phyloP scores from a whole-genome alignment of 1,140 invertebrate species.

The Sycophila sp. region DNA sequence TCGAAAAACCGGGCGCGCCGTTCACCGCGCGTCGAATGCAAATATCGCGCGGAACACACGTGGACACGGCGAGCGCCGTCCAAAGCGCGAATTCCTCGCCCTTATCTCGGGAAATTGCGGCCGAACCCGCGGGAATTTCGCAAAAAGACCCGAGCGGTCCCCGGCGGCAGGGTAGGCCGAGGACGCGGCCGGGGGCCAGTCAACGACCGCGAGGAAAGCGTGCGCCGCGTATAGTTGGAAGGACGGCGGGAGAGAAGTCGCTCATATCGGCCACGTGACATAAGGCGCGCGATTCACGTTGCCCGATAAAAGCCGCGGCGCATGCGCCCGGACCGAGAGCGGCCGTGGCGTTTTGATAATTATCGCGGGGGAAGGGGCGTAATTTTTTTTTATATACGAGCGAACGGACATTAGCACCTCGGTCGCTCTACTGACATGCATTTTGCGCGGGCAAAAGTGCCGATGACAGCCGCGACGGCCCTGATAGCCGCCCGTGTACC shows the following conservation, averaged over 20 bases:
- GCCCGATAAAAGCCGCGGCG: not conserved
- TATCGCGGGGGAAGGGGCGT: constrained; percentile 1
- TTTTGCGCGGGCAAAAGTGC: constrained; percentile 23
- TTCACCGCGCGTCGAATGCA: too few relatives aligned
- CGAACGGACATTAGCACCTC: constrained; percentile 10
- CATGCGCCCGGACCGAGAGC: not conserved
- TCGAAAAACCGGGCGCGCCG: too few relatives aligned
- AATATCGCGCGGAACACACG: not conserved
- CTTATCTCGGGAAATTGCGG: constrained; percentile 25
- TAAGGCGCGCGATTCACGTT: constrained; percentile 27
- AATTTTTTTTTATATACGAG: not conserved
- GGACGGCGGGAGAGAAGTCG: not conserved
- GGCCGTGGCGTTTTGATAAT: constrained; percentile 23
- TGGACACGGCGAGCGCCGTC: not conserved
- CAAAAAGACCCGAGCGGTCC: not conserved
- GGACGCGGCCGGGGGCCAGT: too few relatives aligned
- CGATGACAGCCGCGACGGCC: not conserved
- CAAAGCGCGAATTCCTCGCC: constrained; percentile 26
- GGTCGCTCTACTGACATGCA: constrained; percentile 30
- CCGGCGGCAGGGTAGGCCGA: too few relatives aligned
- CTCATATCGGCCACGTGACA: not conserved
- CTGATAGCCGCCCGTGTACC: not conserved
- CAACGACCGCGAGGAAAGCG: too few relatives aligned
- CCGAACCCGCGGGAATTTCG: not conserved
- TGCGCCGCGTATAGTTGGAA: too few relatives aligned